Evolutionary conservation across 2,797 vertebrate species (phyloP).

Genomic region (Emys orbicularis): DNA sequence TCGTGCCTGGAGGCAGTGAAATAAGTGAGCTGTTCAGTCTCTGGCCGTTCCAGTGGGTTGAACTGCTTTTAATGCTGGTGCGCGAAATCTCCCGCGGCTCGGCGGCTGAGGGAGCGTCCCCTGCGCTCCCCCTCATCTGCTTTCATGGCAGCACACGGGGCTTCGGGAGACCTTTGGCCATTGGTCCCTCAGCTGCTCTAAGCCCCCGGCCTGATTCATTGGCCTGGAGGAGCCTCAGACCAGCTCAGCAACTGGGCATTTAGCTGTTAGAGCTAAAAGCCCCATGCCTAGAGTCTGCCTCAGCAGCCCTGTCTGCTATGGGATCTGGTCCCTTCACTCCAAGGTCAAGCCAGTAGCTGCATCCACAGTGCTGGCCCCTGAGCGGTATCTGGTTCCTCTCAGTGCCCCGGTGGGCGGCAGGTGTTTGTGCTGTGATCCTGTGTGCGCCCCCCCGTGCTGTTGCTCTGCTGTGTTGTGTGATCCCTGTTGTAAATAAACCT

Average conservation of each 20-base stretch:
- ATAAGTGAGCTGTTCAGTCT: not conserved
- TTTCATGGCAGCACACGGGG: not conserved
- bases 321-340: not conserved
- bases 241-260: not conserved
- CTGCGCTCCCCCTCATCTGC: not conserved
- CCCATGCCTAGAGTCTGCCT: not conserved
- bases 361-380: not conserved
- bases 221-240: not conserved
- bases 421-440: not conserved
- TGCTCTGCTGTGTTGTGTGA: not conserved
- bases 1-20: not conserved
- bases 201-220: not conserved
- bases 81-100: not conserved
- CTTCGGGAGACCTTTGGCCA: not conserved
- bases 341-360: not conserved
- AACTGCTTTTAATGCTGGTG: not conserved
- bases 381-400: no score
- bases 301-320: no score
- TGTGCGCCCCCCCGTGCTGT: rapidly evolving
- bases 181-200: not conserved
- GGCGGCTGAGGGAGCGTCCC: not conserved
- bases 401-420: not conserved
- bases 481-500: constrained; percentile 3
- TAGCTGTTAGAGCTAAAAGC: not conserved
- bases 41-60: not conserved